These are phyloP conservation scores for Arrhopalites spinosus DNA, from an alignment of 2,888 invertebrate genomes.

Conservation along the genomic window DNA sequence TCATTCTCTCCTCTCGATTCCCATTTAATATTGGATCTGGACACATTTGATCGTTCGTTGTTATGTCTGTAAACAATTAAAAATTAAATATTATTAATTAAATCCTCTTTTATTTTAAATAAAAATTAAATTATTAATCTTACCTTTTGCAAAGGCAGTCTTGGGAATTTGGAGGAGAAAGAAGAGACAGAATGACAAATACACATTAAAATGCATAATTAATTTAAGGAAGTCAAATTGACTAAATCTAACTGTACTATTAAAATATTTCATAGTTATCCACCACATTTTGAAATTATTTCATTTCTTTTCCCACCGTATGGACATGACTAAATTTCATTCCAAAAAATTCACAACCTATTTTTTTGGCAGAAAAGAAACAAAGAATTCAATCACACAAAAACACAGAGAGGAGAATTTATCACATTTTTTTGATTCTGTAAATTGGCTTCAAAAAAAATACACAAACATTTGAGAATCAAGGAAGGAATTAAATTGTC, in stretches of 20 bases:
- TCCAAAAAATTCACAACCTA: too few relatives aligned
- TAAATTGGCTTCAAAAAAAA: too few relatives aligned
- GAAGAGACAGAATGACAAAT: background rate
- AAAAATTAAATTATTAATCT: background rate
- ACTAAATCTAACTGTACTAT: background rate
- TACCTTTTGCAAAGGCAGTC: background rate
- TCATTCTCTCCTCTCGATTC: constrained; percentile 20
- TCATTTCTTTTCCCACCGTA: background rate
- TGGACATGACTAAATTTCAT: background rate
- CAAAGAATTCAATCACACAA: too few relatives aligned
- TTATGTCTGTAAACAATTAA: constrained; percentile 15
- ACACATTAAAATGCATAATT: background rate
- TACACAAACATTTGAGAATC: too few relatives aligned
- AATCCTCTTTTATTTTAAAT: background rate
- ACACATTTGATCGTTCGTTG: constrained; percentile 19
- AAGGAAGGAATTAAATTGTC: too few relatives aligned
- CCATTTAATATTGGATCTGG: constrained; percentile 7
- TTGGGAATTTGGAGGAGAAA: background rate
- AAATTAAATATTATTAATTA: background rate
- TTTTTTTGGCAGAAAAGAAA: too few relatives aligned
- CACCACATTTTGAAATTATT: background rate
- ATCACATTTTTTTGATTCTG: too few relatives aligned
- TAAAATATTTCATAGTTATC: background rate
- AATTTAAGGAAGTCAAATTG: background rate
- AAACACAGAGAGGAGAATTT: too few relatives aligned